Base-by-base conservation (phyloP, 2,888 invertebrate species). In the Bombylius major region DNA sequence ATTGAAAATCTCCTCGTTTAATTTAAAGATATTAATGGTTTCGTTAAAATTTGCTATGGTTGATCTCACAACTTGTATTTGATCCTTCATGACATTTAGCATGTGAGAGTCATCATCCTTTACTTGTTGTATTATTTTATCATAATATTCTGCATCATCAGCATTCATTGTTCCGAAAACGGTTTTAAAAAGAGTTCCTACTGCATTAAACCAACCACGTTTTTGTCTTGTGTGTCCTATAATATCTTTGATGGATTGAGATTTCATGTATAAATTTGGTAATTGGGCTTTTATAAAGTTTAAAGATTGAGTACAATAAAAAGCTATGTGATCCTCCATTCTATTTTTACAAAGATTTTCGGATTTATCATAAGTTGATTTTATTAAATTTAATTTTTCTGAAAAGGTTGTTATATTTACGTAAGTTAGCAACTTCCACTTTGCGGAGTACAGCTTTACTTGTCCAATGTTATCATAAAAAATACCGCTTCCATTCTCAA, bases 1-100 rank as follows among this genome's bases (percentile, higher is more conserved):
- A 50, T 63, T 62, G 23, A 64, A 56, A 42, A 54, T 58, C 23
- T 59, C 39, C 53, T 60, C 59, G 48, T 64, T 61, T 47, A 50
- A 51, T 33, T 59, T 47, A 31, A 62, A 56, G 42, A 55, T 58
- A 8, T 33, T 51, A 14, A 62, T 56, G 4, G 61, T 58, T 53
- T 58, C 51, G 46, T 63, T 61, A 42, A 61, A 62, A 34, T 59
- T 63, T 8, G 57, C 50, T 5, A 63, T 61, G 5, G 62, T 58
- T 5, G 57, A 48, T 45, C 55, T 52, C 4, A 63, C 50, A 12
- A 62, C 56, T 47, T 61, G 60, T 14, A 59, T 54, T 58, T 64
- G 62, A 46, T 61, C 53, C 54, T 62, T 59, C 50, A 62, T 49
- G 55, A 63, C 42, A 32, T 56, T 50, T 23, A 47, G 36, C 12